These are phyloP conservation scores for Eupsittula cactorum DNA, from an alignment of 2,113 vertebrate genomes.

Conservation along the genomic window DNA sequence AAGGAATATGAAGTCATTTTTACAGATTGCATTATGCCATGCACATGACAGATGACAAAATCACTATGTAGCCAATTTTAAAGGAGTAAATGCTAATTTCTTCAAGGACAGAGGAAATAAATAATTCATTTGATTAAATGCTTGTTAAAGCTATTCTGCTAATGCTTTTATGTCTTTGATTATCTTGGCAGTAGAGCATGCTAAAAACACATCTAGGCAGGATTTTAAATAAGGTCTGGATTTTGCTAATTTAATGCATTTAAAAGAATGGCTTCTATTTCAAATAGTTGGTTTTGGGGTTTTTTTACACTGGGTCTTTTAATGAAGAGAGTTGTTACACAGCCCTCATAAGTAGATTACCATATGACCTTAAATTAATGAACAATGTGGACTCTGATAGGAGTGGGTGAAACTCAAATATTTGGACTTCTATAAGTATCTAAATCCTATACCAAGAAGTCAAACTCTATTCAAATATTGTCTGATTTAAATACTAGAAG, in stretches of 20 bases:
- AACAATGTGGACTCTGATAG: not conserved
- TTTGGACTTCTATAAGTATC: not conserved
- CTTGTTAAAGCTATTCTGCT: not conserved
- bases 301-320: not conserved
- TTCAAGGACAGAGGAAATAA: conserved; percentile 2
- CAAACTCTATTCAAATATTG: not conserved
- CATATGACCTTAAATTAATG: not conserved
- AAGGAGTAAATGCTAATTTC: not conserved
- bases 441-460: not conserved
- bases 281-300: not conserved
- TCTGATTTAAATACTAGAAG: not conserved
- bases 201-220: not conserved
- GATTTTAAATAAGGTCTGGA: not conserved
- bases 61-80: not conserved
- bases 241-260: not conserved
- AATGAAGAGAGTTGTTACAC: not conserved
- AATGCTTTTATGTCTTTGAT: conserved; percentile 24
- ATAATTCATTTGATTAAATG: conserved; percentile 14
- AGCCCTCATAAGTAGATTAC: not conserved
- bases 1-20: conserved; percentile 18
- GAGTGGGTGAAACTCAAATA: not conserved
- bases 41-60: not conserved
- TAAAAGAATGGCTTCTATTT: not conserved
- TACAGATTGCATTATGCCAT: not conserved
- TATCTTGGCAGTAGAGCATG: not conserved